Evolutionary conservation across 2,888 invertebrate species (phyloP).

Genomic region (Ferdinandea cuprea): DNA sequence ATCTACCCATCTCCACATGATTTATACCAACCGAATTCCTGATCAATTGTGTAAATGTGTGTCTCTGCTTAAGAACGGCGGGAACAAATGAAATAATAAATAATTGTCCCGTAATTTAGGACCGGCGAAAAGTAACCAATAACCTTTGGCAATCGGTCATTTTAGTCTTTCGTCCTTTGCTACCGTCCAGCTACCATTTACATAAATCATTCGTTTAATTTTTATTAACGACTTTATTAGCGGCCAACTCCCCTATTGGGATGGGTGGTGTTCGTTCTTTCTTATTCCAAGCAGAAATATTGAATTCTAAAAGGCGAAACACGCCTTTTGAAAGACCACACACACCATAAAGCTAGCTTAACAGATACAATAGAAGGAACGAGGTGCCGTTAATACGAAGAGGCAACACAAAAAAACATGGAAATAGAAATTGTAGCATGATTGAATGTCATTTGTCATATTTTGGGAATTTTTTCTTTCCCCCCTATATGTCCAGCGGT

Average conservation of each 20-base stretch:
- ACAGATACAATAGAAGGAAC: slow-evolving; percentile 16
- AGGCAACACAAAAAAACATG: slow-evolving; percentile 5
- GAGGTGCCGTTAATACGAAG: slow-evolving; percentile 2
- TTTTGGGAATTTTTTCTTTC: slow-evolving; percentile 64
- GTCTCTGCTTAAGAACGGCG: neutral
- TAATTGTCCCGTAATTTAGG: slow-evolving; percentile 7
- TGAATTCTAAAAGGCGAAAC: slow-evolving; percentile 40
- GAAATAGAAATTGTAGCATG: slow-evolving; percentile 78
- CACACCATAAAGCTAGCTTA: slow-evolving; percentile 47
- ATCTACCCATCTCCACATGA: slow-evolving; percentile 26
- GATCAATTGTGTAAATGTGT: slow-evolving; percentile 32
- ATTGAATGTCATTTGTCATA: slow-evolving; percentile 83
- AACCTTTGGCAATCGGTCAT: slow-evolving; percentile 62
- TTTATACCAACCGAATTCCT: slow-evolving; percentile 35
- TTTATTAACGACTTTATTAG: slow-evolving; percentile 71
- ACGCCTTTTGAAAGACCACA: slow-evolving; percentile 37
- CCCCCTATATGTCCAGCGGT: slow-evolving; percentile 22
- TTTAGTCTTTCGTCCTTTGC: slow-evolving; percentile 18
- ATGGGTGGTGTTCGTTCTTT: slow-evolving; percentile 17
- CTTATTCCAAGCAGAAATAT: neutral
- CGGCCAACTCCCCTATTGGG: neutral
- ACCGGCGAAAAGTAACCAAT: slow-evolving; percentile 49
- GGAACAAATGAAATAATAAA: slow-evolving; percentile 53
- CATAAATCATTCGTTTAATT: slow-evolving; percentile 73
- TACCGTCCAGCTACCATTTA: slow-evolving; percentile 37